These are phyloP conservation scores for Haliclona indistincta DNA, from an alignment of 37 sponge, comb jelly and placozoan species.

Conservation along the genomic window DNA sequence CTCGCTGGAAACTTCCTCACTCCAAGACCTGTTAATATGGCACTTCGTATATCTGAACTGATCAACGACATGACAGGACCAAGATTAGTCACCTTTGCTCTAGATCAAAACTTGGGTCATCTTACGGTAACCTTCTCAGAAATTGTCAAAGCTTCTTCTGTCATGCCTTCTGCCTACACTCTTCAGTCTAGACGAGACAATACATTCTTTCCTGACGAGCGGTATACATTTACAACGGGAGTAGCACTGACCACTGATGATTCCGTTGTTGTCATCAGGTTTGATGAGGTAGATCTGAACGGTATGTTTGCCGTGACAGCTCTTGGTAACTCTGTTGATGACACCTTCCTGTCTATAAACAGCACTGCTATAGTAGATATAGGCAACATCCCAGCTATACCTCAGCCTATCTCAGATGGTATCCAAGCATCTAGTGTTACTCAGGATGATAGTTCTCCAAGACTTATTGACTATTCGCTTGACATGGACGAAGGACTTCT, in stretches of 20 bases:
- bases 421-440: conserved; percentile 46
- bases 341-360: conserved; percentile 66
- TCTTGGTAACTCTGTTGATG: conserved; percentile 59
- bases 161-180: conserved; percentile 26
- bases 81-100: conserved; percentile 38
- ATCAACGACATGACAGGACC: conserved; percentile 63
- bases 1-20: conserved; percentile 63
- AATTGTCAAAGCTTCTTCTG: conserved; percentile 49
- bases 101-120: conserved; percentile 69
- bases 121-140: conserved; percentile 78
- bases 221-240: conserved; percentile 55
- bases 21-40: conserved; percentile 28
- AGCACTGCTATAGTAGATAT: conserved; percentile 60
- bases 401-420: conserved; percentile 39
- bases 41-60: conserved; percentile 31
- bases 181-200: conserved; percentile 72
- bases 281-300: conserved; percentile 64
- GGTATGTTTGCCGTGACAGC: conserved; percentile 69
- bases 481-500: conserved; percentile 74
- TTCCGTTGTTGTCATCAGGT: conserved; percentile 27
- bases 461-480: conserved; percentile 50
- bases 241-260: conserved; percentile 36
- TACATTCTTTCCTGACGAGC: conserved; percentile 52
- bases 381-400: conserved; percentile 48
- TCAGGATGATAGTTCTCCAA: conserved; percentile 79